phyloP scores from a whole-genome alignment of 2,113 vertebrate species.

The Xyrauchen texanus region DNA sequence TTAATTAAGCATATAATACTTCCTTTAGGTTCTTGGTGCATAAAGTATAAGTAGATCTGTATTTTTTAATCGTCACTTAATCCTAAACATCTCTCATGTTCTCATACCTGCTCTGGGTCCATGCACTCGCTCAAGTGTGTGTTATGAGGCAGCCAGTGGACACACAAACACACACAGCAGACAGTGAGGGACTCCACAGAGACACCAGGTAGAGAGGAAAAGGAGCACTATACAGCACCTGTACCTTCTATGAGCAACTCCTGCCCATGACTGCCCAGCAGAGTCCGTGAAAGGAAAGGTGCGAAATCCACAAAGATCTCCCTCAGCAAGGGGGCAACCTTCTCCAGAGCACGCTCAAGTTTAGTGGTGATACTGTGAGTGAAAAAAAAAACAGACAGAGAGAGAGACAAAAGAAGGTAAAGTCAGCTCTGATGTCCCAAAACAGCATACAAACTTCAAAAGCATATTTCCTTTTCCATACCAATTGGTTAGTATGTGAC shows the following conservation, averaged over 20 bases:
- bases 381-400: slow-evolving; percentile 10
- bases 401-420: slow-evolving; percentile 19
- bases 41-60: too few species aligned
- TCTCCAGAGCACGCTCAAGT: slow-evolving; percentile 97
- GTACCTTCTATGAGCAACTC: slow-evolving; percentile 99
- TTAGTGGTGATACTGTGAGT: slow-evolving; percentile 95
- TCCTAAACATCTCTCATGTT: slow-evolving; percentile 7
- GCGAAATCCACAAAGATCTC: slow-evolving; percentile 99
- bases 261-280: slow-evolving; percentile 98
- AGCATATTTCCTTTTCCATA: background rate
- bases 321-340: slow-evolving; percentile 95
- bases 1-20: too few species aligned
- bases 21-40: too few species aligned
- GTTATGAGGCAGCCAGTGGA: slow-evolving; percentile 67
- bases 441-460: background rate
- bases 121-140: slow-evolving; percentile 59
- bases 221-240: slow-evolving; percentile 77
- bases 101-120: slow-evolving; percentile 66
- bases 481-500: slow-evolving; percentile 44
- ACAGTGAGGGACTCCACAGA: slow-evolving; percentile 71
- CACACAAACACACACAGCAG: slow-evolving; percentile 39
- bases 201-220: slow-evolving; percentile 72
- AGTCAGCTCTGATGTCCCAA: background rate
- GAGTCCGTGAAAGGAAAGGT: slow-evolving; percentile 93
- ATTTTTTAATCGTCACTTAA: too few species aligned